Evolutionary conservation across 2,888 invertebrate genomes (phyloP).

Genomic region (Patella ulyssiponensis): DNA sequence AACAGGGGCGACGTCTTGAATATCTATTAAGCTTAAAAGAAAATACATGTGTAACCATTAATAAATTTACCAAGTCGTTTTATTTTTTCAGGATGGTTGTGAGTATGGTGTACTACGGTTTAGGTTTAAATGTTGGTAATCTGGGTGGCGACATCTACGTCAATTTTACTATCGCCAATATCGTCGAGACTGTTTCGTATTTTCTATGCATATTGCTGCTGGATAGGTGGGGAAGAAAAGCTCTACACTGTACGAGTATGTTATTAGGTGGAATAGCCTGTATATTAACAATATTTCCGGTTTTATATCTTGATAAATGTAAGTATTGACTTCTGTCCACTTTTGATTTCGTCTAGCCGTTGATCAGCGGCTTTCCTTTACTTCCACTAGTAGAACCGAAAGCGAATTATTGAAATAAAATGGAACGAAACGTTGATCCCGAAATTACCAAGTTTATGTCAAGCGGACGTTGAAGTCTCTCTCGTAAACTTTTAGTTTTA

Average conservation of each 20-base stretch:
- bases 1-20: no score
- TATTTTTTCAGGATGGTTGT: constrained; percentile 50
- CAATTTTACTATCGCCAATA: constrained; percentile 56
- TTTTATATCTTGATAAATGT: constrained; percentile 51
- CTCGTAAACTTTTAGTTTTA: no score
- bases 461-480: no score
- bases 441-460: no score
- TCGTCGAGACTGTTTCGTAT: constrained; percentile 58
- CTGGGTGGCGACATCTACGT: constrained; percentile 59
- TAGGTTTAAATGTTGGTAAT: constrained; percentile 57
- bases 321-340: no score
- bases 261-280: constrained; percentile 56
- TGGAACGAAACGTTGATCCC: no score
- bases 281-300: constrained; percentile 78
- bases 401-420: no score
- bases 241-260: constrained; percentile 50
- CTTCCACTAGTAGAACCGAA: no score
- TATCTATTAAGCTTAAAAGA: no score
- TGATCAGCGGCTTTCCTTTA: no score
- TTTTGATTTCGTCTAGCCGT: no score
- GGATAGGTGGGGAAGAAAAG: constrained; percentile 53
- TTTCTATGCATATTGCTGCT: constrained; percentile 50
- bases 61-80: background rate
- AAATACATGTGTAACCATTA: background rate
- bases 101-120: constrained; percentile 62